Evolutionary conservation across 2,113 vertebrate genomes (phyloP), one percentile per base, ranked within the genome.

Genomic region (Chaetura pelagica): DNA sequence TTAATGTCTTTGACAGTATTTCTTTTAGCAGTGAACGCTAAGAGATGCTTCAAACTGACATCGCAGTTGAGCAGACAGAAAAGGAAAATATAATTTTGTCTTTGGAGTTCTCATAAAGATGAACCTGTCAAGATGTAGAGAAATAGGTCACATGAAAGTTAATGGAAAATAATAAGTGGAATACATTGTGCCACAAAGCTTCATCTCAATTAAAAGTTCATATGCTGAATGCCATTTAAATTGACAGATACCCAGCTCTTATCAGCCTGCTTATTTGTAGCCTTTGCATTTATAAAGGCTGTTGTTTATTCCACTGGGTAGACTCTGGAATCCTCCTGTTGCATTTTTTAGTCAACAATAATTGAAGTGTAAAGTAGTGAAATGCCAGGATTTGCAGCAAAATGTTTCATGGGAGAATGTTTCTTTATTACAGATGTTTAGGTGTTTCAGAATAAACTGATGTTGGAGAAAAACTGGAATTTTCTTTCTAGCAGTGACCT

Each of bases 171-270:
- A 64, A 38, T 91, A 94, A 95, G 93, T 66, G 38, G 80, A 97
- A 97, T 96, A 93, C 21, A 30, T 78, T 87, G 85, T 97, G 94
- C 93, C 77, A 59, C 89, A 78, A 44, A 38, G 62, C 61, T 93
- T 96, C 87, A 90, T 96, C 88, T 97, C 94, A 98, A 97, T 98
- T 97, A 98, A 97, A 97, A 97, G 87, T 95, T 90, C 95, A 93
- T 71, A 54, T 62, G 89, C 74, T 87, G 90, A 94, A 81, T 98
- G 97, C 93, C 94, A 96, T 95, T 97, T 95, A 96, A 93, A 95
- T 38, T 91, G 91, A 96, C 61, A 67, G 77, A 90, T 93, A 94
- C 34, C 14, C 44, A 79, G 80, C 42, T 90, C 94, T 87, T 94
- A 94, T 88, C 78, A 91, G 12, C 75, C 59, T 92, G 78, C 62